phyloP scores from a whole-genome alignment of 2,113 vertebrate species.

The Ophiodon elongatus region DNA sequence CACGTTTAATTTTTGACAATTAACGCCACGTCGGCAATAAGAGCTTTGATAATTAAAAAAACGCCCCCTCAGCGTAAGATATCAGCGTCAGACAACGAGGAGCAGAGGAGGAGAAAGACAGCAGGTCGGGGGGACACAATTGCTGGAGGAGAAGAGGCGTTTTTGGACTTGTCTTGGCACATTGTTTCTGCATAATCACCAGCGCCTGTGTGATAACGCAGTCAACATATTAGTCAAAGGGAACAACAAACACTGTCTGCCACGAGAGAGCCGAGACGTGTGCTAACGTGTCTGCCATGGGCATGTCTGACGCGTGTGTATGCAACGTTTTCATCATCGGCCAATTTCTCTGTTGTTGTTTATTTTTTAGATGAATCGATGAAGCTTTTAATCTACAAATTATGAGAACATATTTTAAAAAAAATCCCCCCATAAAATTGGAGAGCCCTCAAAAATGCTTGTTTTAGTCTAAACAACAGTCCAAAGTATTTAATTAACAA shows the following conservation, averaged over 20 bases:
- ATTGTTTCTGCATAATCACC: constrained; percentile 63
- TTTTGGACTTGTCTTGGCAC: constrained; percentile 43
- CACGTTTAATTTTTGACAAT: constrained; percentile 27
- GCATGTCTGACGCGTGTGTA: constrained; percentile 15
- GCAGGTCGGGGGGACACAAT: constrained; percentile 18
- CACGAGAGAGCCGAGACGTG: constrained; percentile 25
- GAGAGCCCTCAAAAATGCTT: not conserved
- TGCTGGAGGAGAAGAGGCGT: constrained; percentile 48
- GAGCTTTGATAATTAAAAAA: constrained; percentile 15
- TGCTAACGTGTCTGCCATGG: constrained; percentile 28
- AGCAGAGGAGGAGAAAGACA: constrained; percentile 18
- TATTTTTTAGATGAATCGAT: not conserved
- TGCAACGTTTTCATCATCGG: not conserved
- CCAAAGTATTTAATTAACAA: not conserved
- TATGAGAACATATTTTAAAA: not conserved
- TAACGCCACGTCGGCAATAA: constrained; percentile 7
- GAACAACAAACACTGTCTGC: constrained; percentile 67
- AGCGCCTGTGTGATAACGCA: constrained; percentile 30
- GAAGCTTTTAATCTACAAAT: not conserved
- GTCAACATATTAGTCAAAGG: constrained; percentile 56
- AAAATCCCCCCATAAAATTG: too few relatives aligned
- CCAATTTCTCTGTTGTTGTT: not conserved
- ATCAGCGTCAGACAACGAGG: constrained; percentile 19
- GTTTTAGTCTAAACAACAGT: not conserved
- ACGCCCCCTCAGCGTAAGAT: not conserved